These are phyloP conservation scores for Elephas maximus DNA, from an alignment of 2,113 vertebrate species.

Conservation along the genomic window DNA sequence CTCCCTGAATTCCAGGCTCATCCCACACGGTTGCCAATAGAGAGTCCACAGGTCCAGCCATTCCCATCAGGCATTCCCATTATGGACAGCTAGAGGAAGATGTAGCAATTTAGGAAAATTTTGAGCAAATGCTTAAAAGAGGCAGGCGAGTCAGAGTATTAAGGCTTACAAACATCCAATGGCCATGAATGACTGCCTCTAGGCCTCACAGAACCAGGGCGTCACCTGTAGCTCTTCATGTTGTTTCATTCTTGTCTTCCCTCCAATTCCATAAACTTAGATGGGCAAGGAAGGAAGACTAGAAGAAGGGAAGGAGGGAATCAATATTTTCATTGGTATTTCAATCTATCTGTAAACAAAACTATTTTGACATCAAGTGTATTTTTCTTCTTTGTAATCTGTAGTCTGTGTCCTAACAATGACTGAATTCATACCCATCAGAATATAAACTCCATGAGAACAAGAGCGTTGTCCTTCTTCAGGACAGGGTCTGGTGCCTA, in stretches of 20 bases:
- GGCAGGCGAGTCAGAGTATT: not conserved
- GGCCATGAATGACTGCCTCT: not conserved
- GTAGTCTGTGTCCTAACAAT: not conserved
- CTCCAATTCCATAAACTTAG: not conserved
- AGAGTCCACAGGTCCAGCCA: not conserved
- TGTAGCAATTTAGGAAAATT: rapidly evolving
- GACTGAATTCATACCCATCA: not conserved
- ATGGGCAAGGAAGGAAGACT: not conserved
- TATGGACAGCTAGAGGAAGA: not conserved
- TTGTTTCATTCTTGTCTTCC: not conserved
- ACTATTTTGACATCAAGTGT: not conserved
- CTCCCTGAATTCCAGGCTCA: no score
- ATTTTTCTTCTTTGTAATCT: not conserved
- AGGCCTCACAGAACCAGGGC: not conserved
- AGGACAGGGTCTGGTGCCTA: no score
- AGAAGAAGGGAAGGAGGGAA: not conserved
- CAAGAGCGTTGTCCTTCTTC: not conserved
- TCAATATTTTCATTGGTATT: not conserved
- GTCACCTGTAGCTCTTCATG: no score
- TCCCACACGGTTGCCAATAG: not conserved
- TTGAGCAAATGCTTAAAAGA: not conserved
- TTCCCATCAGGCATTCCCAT: not conserved
- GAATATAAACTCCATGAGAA: not conserved
- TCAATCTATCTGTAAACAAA: not conserved
- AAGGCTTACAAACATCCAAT: no score